Base-by-base conservation (phyloP, 2,113 vertebrate species). In the Labeo rohita region DNA sequence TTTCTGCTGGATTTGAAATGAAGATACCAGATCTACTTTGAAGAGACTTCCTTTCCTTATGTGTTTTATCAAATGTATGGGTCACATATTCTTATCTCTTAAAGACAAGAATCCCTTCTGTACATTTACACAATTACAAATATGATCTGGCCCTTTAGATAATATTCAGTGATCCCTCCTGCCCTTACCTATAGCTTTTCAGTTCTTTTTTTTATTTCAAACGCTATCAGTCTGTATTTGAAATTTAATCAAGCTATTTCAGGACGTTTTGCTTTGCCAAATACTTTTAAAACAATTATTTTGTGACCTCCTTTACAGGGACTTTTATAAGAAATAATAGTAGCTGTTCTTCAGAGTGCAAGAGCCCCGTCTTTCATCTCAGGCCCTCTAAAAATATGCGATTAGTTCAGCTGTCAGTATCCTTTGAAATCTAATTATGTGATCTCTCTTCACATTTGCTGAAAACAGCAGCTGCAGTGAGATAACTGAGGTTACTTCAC, bases 331-430 rank as follows among this genome's bases (percentile, higher is more conserved):
- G 39, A 73, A 45, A 73, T 73, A 50, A 75, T 49, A 28, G 11
- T 43, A 43, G 68, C 39, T 45, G 68, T 18, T 45, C 16, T 72
- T 18, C 36, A 72, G 68, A 43, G 68, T 45, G 70, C 18, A 21
- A 72, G 36, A 45, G 68, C 34, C 11, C n/a, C 7, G n/a, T 75
- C 73, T 75, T 49, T 75, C 73, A 75, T 75, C 73, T 75, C 10
- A 73, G 70, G 5, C 11, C 45, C 16, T 12, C 45, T 75, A 49
- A 75, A 75, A 50, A 49, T 75, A 21, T 50, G 45, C n/a, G n/a
- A 75, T 75, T 75, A 75, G 45, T 75, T 75, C 73, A 75, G 73
- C 73, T 75, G 73, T 75, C 73, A 23, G 73, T 21, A 28, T 75
- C 45, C 73, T 75, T 75, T 75, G 45, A 75, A 75, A 28, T 75